Evolutionary conservation across 2,113 vertebrate genomes (phyloP).

Genomic region (Arvicanthis niloticus): DNA sequence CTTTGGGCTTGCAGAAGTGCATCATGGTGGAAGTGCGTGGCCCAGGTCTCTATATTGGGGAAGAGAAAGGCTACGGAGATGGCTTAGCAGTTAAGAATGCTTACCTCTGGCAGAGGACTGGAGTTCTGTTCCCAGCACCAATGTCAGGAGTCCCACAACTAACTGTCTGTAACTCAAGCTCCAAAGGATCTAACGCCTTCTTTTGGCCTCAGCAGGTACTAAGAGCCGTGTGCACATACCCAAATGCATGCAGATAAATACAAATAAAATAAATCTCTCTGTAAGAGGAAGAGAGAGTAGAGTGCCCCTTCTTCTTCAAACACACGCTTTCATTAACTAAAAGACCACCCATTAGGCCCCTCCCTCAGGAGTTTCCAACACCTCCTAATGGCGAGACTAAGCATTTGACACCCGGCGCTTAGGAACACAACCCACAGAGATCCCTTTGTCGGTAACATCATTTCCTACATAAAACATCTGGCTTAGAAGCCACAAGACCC

Average conservation of each 20-base stretch:
- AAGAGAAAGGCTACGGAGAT: background rate
- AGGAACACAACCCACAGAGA: background rate
- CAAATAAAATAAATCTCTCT: background rate
- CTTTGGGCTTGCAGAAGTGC: background rate
- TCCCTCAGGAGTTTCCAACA: background rate
- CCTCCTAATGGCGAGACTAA: background rate
- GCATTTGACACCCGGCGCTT: background rate
- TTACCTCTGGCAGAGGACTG: background rate
- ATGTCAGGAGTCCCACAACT: background rate
- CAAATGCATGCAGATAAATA: background rate
- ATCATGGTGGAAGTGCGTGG: background rate
- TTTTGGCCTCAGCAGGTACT: background rate
- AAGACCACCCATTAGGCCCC: background rate
- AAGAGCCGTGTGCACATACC: background rate
- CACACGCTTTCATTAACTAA: background rate
- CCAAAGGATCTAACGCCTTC: background rate
- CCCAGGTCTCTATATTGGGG: background rate
- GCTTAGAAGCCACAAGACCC: background rate
- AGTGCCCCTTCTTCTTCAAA: background rate
- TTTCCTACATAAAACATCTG: constrained; percentile 7
- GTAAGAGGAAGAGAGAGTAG: background rate
- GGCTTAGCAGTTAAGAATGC: background rate
- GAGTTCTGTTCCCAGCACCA: background rate
- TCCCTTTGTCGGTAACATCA: background rate
- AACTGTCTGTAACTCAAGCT: background rate